phyloP scores from a whole-genome alignment of 92 coral and sea anemone species.

The Siderastrea radians region DNA sequence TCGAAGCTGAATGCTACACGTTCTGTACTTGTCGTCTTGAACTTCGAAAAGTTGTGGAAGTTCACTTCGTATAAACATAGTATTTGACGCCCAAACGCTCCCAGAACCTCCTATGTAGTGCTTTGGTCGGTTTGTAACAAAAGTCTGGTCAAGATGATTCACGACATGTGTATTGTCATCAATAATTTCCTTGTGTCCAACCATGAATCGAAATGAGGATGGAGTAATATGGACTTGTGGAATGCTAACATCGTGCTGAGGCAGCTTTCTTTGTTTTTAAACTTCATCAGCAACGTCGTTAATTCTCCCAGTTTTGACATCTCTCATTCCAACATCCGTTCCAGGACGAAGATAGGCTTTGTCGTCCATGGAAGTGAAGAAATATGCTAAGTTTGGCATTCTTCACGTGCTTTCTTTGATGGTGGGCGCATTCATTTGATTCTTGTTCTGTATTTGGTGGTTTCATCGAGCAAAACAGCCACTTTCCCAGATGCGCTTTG shows the following conservation, averaged over 20 bases:
- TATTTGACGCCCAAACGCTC: slow-evolving; percentile 70
- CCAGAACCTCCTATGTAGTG: slow-evolving; percentile 72
- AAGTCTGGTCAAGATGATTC: slow-evolving; percentile 60
- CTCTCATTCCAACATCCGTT: slow-evolving; percentile 57
- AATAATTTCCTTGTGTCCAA: slow-evolving; percentile 60
- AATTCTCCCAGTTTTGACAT: slow-evolving; percentile 49
- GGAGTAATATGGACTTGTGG: slow-evolving; percentile 60
- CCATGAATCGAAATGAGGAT: slow-evolving; percentile 56
- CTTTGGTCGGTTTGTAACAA: slow-evolving; percentile 61
- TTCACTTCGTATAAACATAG: slow-evolving; percentile 57
- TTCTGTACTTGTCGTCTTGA: slow-evolving; percentile 3
- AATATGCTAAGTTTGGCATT: slow-evolving; percentile 58
- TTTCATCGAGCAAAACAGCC: slow-evolving; percentile 72
- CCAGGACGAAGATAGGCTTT: slow-evolving; percentile 69
- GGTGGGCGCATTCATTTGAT: slow-evolving; percentile 64
- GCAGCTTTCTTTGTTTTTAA: slow-evolving; percentile 55
- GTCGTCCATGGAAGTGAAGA: slow-evolving; percentile 54
- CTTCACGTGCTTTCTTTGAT: slow-evolving; percentile 71
- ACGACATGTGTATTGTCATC: slow-evolving; percentile 48
- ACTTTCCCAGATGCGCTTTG: slow-evolving; percentile 57
- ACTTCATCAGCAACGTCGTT: slow-evolving; percentile 47
- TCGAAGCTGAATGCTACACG: slow-evolving; percentile 19
- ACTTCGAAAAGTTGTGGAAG: slow-evolving; percentile 62
- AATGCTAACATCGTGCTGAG: slow-evolving; percentile 68
- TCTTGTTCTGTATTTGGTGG: slow-evolving; percentile 69